These are phyloP conservation scores for Podilymbus podiceps DNA, from an alignment of 2,113 vertebrate species.

Conservation along the genomic window DNA sequence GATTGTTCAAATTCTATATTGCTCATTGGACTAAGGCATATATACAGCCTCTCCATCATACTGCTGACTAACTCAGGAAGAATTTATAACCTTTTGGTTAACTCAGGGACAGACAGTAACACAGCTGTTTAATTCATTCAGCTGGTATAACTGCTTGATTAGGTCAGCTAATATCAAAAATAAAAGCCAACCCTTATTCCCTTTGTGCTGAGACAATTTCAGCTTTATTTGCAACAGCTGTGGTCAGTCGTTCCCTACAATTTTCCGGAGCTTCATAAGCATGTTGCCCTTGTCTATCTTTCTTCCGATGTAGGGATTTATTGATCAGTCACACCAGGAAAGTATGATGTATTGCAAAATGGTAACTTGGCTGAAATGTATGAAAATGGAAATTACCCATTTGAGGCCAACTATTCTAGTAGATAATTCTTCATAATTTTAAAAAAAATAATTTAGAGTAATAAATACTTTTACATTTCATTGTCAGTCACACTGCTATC, in stretches of 20 bases:
- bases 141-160: neutral
- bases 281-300: neutral
- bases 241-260: neutral
- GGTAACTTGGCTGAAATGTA: neutral
- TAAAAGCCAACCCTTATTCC: rapidly evolving
- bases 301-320: neutral
- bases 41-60: rapidly evolving
- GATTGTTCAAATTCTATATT: neutral
- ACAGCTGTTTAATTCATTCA: neutral
- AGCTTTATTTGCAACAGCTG: neutral
- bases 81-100: neutral
- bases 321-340: neutral
- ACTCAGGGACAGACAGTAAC: neutral
- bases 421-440: neutral
- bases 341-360: neutral
- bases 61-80: neutral
- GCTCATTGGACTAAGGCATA: neutral
- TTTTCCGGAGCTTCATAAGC: neutral
- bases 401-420: neutral
- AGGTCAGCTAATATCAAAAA: neutral
- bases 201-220: neutral
- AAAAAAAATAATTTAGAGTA: neutral
- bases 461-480: neutral
- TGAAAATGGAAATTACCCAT: neutral
- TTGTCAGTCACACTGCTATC: neutral